phyloP scores from a whole-genome alignment of 1,140 invertebrate species.

The Triops longicaudatus region DNA sequence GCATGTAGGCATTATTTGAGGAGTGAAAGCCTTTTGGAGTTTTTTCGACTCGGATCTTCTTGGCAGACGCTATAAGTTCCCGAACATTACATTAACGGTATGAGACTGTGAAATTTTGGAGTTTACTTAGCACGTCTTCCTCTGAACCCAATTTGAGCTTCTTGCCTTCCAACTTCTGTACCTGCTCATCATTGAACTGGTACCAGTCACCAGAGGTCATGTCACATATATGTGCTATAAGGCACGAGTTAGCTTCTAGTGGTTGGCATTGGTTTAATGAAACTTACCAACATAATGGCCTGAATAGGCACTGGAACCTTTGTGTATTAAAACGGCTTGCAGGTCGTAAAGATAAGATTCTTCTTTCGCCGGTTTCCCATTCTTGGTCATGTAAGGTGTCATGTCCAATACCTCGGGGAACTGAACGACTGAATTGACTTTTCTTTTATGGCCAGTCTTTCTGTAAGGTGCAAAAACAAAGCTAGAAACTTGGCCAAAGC shows the following conservation, averaged over 20 bases:
- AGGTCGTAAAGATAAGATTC: constrained; percentile 47
- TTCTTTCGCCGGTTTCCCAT: not conserved
- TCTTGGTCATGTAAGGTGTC: constrained; percentile 36
- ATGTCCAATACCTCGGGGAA: constrained; percentile 62
- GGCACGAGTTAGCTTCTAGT: constrained; percentile 22
- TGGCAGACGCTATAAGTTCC: not conserved
- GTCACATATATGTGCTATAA: constrained; percentile 49
- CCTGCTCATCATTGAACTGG: constrained; percentile 60
- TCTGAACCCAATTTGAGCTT: constrained; percentile 45
- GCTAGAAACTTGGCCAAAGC: not conserved
- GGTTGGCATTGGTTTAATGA: not conserved
- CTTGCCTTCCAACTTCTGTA: constrained; percentile 51
- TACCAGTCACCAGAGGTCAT: constrained; percentile 50
- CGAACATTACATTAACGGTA: not conserved
- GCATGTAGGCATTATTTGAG: constrained; percentile 55
- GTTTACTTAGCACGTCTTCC: constrained; percentile 43
- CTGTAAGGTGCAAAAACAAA: constrained; percentile 37
- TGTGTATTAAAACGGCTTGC: constrained; percentile 57
- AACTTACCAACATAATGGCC: constrained; percentile 57
- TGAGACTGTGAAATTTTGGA: constrained; percentile 10
- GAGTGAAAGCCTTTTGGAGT: constrained; percentile 39
- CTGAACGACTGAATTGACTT: constrained; percentile 55
- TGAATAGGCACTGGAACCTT: constrained; percentile 55
- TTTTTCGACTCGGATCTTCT: constrained; percentile 26
- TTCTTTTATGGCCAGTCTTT: constrained; percentile 55